Base-by-base conservation (phyloP, 1,140 invertebrate species). In the Aphidius gifuensis region DNA sequence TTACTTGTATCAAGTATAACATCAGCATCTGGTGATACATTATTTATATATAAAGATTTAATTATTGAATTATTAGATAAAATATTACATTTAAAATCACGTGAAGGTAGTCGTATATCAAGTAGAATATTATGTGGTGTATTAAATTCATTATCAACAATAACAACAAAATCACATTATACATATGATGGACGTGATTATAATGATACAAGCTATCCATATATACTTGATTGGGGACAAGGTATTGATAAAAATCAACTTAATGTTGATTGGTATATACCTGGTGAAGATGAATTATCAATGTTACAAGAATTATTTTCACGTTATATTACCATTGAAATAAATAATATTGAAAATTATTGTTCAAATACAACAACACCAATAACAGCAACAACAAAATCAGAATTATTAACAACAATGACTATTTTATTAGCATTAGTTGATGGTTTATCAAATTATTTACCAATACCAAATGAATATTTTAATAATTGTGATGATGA, bases 181-280 rank as follows among this genome's bases (percentile, higher is more conserved):
- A 88, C 86, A 71, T 84, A 84, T 2, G 74, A 84, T 6, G 79
- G 84, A 9, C 54, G 55, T 11, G 83, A 87, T 59, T 88, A 85
- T 65, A 85, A 89, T 55, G 80, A 83, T 55, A 85, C 86, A 2
- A 85, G 91, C 55, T 92, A 89, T 82, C 80, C 94, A 8, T 87
- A 92, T 5, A 85, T 94, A 16, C 88, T 88, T 8, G 87, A 94
- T 64, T 97, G 94, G 95, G 94, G 91, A 0, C 82, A 85, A 61
- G 80, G 87, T 1, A 84, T 86, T 9, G 78, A 91, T 68, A 70
- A 90, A 5, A 78, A 89, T 39, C 82, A 87, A 5, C 75, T 92
- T 9, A 82, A 87, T 6, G 80, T 94, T 3, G 79, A 89, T 47
- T 96, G 91, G 91, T 91, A 93, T 72, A 77, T 88, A 16, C 92